phyloP scores from a whole-genome alignment of 2,888 invertebrate genomes.

The Ennomos erosarius region DNA sequence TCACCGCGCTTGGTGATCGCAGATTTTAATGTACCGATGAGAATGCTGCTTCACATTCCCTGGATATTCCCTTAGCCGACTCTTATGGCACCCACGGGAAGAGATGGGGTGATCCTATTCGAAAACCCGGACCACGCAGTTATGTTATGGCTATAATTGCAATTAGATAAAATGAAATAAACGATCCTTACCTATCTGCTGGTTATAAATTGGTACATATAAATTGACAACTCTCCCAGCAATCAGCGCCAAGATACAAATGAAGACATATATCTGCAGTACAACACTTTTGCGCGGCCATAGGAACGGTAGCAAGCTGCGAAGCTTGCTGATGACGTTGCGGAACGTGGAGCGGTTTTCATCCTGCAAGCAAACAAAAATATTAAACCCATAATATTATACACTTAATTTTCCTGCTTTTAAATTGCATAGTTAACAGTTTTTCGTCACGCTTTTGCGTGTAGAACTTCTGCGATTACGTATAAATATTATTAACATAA shows the following conservation, averaged over 20 bases:
- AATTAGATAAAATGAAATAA: not conserved
- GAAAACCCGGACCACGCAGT: no score
- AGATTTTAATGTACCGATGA: no score
- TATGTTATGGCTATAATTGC: no score
- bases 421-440: not conserved
- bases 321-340: constrained; percentile 91
- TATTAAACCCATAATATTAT: not conserved
- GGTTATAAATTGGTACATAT: constrained; percentile 96
- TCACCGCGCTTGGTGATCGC: no score
- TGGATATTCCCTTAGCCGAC: no score
- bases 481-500: no score
- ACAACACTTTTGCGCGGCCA: constrained; percentile 94
- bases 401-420: not conserved
- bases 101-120: no score
- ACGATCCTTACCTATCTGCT: constrained; percentile 91
- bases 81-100: no score
- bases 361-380: constrained; percentile 56
- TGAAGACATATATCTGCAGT: constrained; percentile 92
- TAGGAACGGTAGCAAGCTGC: constrained; percentile 93
- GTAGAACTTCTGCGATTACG: no score
- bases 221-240: constrained; percentile 95
- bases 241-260: constrained; percentile 91
- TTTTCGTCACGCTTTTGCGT: no score
- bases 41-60: no score
- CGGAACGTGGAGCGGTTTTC: constrained; percentile 91